Conservation (phyloP, 2,888 invertebrate genomes). For the Amblyjoppa proteus region DNA sequence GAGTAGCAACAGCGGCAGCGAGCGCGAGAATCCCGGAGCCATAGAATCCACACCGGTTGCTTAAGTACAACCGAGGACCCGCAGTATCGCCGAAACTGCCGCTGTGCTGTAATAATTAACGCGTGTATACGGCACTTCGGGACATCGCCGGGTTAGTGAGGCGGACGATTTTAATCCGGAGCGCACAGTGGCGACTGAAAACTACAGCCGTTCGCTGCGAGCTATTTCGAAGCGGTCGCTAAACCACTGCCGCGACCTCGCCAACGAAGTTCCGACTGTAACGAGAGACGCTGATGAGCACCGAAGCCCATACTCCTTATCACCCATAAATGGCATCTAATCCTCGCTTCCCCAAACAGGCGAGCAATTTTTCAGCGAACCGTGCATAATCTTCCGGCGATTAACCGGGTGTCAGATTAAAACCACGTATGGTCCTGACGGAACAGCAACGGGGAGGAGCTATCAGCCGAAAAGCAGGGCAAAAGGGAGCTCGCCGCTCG, state of each 20-base stretch:
- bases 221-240: neutral
- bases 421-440: conserved; percentile 38
- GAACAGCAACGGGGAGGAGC: conserved; percentile 19
- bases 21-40: conserved; percentile 25
- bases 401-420: conserved; percentile 50
- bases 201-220: conserved; percentile 41
- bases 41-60: conserved; percentile 49
- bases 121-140: conserved; percentile 46
- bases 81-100: conserved; percentile 37
- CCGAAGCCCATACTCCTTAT: conserved; percentile 11
- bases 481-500: conserved; percentile 1
- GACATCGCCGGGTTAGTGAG: conserved; percentile 44
- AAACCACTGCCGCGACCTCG: neutral
- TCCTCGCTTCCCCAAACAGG: conserved; percentile 33
- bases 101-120: conserved; percentile 56
- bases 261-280: conserved; percentile 50
- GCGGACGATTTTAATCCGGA: conserved; percentile 63
- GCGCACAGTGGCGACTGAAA: conserved; percentile 55
- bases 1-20: neutral
- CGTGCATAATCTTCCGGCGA: conserved; percentile 60
- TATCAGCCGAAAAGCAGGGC: conserved; percentile 31
- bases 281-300: conserved; percentile 13
- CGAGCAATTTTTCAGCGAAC: conserved; percentile 62
- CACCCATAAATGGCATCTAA: conserved; percentile 41
- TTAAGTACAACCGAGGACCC: conserved; percentile 44